Conservation (phyloP, 2,797 vertebrate species). For the Pseudotriccus pelzelni region DNA sequence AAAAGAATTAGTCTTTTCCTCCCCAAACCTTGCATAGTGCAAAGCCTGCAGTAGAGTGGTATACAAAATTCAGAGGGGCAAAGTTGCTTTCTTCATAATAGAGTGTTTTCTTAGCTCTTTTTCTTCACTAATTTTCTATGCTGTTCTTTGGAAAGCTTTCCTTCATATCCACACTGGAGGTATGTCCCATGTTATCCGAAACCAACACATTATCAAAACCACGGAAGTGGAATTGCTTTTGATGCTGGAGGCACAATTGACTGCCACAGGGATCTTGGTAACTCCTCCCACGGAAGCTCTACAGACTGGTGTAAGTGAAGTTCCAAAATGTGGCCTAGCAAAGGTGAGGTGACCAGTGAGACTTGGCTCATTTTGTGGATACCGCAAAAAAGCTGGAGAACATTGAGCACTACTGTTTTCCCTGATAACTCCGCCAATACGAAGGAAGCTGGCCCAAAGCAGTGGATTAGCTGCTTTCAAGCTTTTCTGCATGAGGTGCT, state of each 20-base stretch:
- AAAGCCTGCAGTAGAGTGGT: neutral
- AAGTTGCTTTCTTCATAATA: neutral
- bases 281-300: neutral
- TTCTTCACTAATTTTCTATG: neutral
- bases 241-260: neutral
- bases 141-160: neutral
- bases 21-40: neutral
- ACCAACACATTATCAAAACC: neutral
- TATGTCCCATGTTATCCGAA: neutral
- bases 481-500: neutral
- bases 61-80: neutral
- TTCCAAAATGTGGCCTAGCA: neutral
- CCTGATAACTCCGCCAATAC: neutral
- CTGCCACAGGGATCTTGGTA: accelerated
- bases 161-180: neutral
- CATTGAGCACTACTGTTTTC: neutral
- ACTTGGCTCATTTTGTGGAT: neutral
- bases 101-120: neutral
- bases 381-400: neutral
- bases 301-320: neutral
- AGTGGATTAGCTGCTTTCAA: neutral
- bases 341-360: neutral
- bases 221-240: accelerated
- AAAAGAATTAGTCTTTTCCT: neutral
- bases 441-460: neutral